Evolutionary conservation across 2,888 invertebrate genomes (phyloP), one percentile per base, ranked within the genome.

Genomic region (Platynereis dumerilii): DNA sequence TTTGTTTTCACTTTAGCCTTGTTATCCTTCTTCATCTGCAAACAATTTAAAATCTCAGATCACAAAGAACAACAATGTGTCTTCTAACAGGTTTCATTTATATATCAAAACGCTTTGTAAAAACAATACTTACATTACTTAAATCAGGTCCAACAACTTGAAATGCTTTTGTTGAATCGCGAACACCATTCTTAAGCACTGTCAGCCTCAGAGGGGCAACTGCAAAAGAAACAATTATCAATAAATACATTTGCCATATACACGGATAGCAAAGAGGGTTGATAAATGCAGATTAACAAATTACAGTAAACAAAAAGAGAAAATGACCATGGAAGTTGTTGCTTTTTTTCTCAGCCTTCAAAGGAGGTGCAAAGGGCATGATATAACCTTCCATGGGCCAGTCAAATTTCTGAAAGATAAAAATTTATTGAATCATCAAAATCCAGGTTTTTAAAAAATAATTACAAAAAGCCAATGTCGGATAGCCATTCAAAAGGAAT

Each of bases 341-440:
- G 39, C 54, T 55, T 17, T 57, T 45, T 26, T 61, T 48, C 15
- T n/a, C 15, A 52, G 60, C 48, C 58, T 68, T 29, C 22, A 82
- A 69, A 34, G 80, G 79, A 12, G 84, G 84, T 28, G 81, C 83
- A 73, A 78, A 75, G 1, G 83, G 80, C 29, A 83, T 65, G 20
- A 84, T 62, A 67, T 72, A 83, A 1, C 83, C 83, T 69, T 83
- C 83, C 79, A 84, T 81, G 15, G 84, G 84, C 84, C 84, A 84
- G 64, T 80, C 80, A 75, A 80, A 83, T 2, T 81, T 75, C 78
- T 83, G 69, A 1, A 74, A 62, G n/a, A n/a, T n/a, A n/a, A n/a
- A n/a, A 26, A 55, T 15, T 42, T 42, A 15, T 12, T 42, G n/a
- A 42, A 42, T 42, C 44, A 15, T 42, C 12, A 17, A 12, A 42